These are phyloP conservation scores for Porites rus DNA, from an alignment of 92 coral and sea anemone species.

Conservation along the genomic window DNA sequence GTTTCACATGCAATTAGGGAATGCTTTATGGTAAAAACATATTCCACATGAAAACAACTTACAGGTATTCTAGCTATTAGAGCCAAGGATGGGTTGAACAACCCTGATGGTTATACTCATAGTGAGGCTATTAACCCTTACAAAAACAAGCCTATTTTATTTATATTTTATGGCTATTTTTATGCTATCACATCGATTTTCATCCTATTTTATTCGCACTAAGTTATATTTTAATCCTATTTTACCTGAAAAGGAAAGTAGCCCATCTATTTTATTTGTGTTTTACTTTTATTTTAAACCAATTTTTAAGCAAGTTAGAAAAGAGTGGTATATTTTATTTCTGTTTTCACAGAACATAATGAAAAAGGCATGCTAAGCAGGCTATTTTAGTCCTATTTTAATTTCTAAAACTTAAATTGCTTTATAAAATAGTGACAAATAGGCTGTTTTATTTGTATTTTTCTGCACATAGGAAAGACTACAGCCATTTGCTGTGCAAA, in stretches of 20 bases:
- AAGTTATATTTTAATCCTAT: conserved; percentile 4
- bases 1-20: too few species aligned
- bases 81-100: too few species aligned
- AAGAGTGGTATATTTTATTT: not conserved
- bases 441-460: not conserved
- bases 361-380: not conserved
- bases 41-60: too few species aligned
- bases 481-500: not conserved
- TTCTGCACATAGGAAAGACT: too few species aligned
- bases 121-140: too few species aligned
- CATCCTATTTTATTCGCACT: not conserved
- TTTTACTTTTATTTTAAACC: conserved; percentile 4
- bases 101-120: too few species aligned
- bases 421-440: not conserved
- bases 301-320: not conserved
- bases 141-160: too few species aligned
- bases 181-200: conserved; percentile 7
- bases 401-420: not conserved
- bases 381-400: not conserved
- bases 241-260: conserved; percentile 1
- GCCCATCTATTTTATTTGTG: conserved; percentile 14
- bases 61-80: too few species aligned
- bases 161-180: not conserved
- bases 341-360: not conserved
- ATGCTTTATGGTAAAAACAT: too few species aligned